Percentiles rank a stretch among this genome's conserved stretches.
These are phyloP conservation scores for Aeoliscus strigatus DNA, from an alignment of 2,797 vertebrate genomes.

Conservation along the genomic window DNA sequence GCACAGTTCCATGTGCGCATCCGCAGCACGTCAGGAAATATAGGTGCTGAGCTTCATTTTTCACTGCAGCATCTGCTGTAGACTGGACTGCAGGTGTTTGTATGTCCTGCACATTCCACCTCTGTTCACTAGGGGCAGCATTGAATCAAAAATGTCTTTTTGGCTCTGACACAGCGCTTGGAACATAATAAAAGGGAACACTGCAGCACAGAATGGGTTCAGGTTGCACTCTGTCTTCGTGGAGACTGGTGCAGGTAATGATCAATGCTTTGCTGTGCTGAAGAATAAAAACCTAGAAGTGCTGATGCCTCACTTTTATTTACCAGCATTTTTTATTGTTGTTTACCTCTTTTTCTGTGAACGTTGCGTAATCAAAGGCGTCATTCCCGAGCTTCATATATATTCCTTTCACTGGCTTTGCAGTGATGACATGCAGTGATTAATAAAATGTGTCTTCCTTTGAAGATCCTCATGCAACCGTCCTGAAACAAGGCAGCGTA, in stretches of 20 bases:
- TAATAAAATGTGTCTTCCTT: slow-evolving; percentile 63
- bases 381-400: slow-evolving; percentile 37
- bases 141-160: slow-evolving; percentile 59
- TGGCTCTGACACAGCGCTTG: slow-evolving; percentile 34
- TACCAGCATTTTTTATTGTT: slow-evolving; percentile 14
- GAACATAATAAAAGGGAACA: slow-evolving; percentile 11
- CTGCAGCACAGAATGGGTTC: slow-evolving; percentile 34
- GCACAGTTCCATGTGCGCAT: slow-evolving; percentile 57
- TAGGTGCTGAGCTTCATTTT: slow-evolving; percentile 48
- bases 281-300: slow-evolving; percentile 27
- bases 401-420: slow-evolving; percentile 39
- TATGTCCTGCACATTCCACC: slow-evolving; percentile 10
- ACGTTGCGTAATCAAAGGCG: slow-evolving; percentile 60
- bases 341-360: slow-evolving; percentile 43
- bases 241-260: slow-evolving; percentile 28
- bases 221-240: slow-evolving; percentile 29
- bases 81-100: slow-evolving; percentile 54
- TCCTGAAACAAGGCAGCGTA: slow-evolving; percentile 56
- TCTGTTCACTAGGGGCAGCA: slow-evolving; percentile 64
- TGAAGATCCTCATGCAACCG: slow-evolving; percentile 66
- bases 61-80: slow-evolving; percentile 50
- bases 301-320: slow-evolving; percentile 21
- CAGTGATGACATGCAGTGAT: slow-evolving; percentile 49
- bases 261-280: slow-evolving; percentile 20
- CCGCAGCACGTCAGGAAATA: slow-evolving; percentile 37